phyloP scores from a whole-genome alignment of 2,113 vertebrate species.

The Mixornis gularis region DNA sequence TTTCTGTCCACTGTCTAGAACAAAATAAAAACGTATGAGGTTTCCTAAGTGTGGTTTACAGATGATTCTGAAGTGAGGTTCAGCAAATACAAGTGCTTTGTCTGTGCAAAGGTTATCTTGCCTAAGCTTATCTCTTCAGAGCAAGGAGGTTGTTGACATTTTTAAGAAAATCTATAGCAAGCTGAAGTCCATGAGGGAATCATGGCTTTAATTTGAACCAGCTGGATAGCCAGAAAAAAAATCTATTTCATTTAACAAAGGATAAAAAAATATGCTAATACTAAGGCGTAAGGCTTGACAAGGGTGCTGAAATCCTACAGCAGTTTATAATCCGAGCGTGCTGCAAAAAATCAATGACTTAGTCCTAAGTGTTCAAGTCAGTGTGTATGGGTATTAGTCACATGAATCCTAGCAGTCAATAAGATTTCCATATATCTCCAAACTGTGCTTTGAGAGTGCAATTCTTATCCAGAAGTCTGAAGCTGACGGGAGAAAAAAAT shows the following conservation, averaged over 20 bases:
- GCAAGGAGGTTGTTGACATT: background rate
- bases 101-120: background rate
- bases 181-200: background rate
- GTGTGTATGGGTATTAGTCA: background rate
- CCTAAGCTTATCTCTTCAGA: background rate
- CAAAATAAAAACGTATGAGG: background rate
- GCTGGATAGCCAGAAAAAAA: background rate
- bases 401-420: background rate
- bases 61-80: background rate
- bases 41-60: background rate
- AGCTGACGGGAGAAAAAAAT: background rate
- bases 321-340: background rate
- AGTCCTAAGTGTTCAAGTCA: background rate
- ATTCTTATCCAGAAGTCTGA: background rate
- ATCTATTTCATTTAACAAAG: slow-evolving; percentile 3
- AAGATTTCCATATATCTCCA: background rate
- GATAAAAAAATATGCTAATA: slow-evolving; percentile 22
- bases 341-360: slow-evolving; percentile 1
- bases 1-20: background rate
- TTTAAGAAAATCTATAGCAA: slow-evolving; percentile 25
- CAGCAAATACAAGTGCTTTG: background rate
- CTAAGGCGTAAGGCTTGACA: background rate
- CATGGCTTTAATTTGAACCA: background rate
- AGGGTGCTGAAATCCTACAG: background rate
- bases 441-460: background rate